Evolutionary conservation across 2,113 vertebrate species (phyloP), one percentile per base, ranked within the genome.

Genomic region (Chaetura pelagica): DNA sequence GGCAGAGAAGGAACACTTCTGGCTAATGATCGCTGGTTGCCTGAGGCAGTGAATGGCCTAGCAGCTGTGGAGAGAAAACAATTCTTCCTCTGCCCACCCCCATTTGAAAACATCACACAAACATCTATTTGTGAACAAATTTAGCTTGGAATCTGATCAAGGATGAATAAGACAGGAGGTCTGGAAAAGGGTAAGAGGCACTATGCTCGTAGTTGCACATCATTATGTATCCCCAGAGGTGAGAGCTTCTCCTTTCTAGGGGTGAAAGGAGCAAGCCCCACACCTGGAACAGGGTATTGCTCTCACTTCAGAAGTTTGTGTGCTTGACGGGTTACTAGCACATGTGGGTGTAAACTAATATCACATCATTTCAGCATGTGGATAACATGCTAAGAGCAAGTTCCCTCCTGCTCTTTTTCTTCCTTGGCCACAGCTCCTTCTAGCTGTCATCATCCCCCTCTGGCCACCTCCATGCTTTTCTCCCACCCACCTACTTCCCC

Each of bases 1-100:
- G 17, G 68, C 58, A 61, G 58, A 30, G 32, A 35, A 90, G 84
- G 66, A 94, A 59, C 59, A 94, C 58, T 75, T 9, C 81, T 93
- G 62, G 86, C 84, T 66, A 95, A 75, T 30, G 80, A 63, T 55
- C 67, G 7, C 52, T 54, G 23, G 8, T 10, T 68, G 63, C 64
- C 78, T 38, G 20, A 34, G 32, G 74, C 67, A 72, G 32, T 58
- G 59, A 80, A 44, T 15, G 74, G 27, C 48, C 72, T 89, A 51
- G 75, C 68, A 93, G 68, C 48, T 84, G 75, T 2, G 22, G 52
- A 91, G 40, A 52, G 49, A 78, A 68, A 73, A 4, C 2, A 1
- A 16, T 9, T 80, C 40, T 57, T 78, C 49, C 24, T 81, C 69
- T 90, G 34, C 27, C 46, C 35, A 34, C 18, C 8, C n/a, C 5